Base-by-base conservation (phyloP, 2,888 invertebrate genomes). In the Nomada hirtipes region DNA sequence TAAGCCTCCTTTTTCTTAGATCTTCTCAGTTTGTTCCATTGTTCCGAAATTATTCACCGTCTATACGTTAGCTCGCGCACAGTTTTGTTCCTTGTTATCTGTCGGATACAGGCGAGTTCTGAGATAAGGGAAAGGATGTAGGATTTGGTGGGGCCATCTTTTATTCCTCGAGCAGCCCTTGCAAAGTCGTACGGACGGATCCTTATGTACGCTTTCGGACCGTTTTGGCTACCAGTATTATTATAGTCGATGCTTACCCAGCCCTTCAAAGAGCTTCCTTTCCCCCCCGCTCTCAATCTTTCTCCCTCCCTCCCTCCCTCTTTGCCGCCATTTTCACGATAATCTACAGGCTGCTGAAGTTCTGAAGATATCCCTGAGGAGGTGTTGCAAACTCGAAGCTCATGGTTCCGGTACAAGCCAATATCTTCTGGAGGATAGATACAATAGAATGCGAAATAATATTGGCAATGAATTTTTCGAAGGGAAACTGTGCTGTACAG, bases 161-260 rank as follows among this genome's bases (percentile, higher is more conserved):
- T 82, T 65, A 81, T 74, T 72, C 50, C 57, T 63, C 52, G 68
- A 76, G 61, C 68, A 55, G 61, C 61, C 84, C 70, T n/a, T 26
- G 36, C n/a, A 18, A 69, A 80, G 59, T 78, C 69, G 50, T 61
- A 73, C 36, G 55, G 26, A 50, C 47, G 55, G 76, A 82, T 79
- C 70, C 71, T 86, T 78, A 79, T 63, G 74, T 55, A 73, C 72
- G 67, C 20, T 18, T 57, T 71, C 52, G 50, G 68, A 64, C 74
- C 70, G 74, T 74, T 83, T 74, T 53, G 74, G 77, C 76, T 74
- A 42, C 42, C 59, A 50, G 53, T 78, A 64, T 76, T 85, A 74
- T 77, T 83, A 83, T 69, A 83, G 73, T 71, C 68, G 80, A 83
- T 86, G 83, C 80, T 76, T 64, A 67, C 55, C 29, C 18, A 59